Percentiles rank a stretch among this genome's conserved stretches.
Conservation (phyloP, 2,797 vertebrate species). For the Melanotaenia boesemani region DNA sequence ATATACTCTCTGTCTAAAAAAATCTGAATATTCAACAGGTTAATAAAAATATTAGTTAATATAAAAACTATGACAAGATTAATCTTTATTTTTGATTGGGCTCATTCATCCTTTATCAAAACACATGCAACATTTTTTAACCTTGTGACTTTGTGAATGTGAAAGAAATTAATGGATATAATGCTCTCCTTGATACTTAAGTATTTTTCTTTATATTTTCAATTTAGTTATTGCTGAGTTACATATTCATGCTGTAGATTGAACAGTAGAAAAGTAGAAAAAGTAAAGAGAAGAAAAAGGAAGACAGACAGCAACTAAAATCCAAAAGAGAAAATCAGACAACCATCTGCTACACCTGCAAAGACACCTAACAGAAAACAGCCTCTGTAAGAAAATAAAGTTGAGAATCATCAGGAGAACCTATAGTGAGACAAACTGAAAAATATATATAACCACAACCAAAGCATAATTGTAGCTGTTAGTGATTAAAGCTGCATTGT, state of each 20-base stretch:
- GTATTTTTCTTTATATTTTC: neutral
- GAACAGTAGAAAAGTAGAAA: neutral
- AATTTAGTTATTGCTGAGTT: neutral
- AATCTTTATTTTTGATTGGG: neutral
- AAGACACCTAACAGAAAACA: too few relatives aligned
- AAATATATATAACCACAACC: too few relatives aligned
- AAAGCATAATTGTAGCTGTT: too few relatives aligned
- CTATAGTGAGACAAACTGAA: too few relatives aligned
- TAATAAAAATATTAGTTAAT: neutral
- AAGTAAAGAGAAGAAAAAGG: neutral
- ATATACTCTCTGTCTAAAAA: conserved; percentile 9
- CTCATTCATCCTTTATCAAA: neutral
- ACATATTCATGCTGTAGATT: neutral
- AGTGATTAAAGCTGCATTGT: too few relatives aligned
- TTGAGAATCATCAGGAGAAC: too few relatives aligned
- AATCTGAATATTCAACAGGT: neutral
- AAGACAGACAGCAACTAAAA: neutral
- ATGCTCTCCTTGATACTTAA: neutral
- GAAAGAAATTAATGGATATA: neutral
- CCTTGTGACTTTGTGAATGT: neutral
- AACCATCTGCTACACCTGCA: neutral
- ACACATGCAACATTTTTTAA: neutral
- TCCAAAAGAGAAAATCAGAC: too few relatives aligned
- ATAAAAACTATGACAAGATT: neutral
- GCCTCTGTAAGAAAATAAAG: too few relatives aligned